These are phyloP conservation scores for Ammospiza caudacuta DNA, from an alignment of 2,113 vertebrate species.

Conservation along the genomic window DNA sequence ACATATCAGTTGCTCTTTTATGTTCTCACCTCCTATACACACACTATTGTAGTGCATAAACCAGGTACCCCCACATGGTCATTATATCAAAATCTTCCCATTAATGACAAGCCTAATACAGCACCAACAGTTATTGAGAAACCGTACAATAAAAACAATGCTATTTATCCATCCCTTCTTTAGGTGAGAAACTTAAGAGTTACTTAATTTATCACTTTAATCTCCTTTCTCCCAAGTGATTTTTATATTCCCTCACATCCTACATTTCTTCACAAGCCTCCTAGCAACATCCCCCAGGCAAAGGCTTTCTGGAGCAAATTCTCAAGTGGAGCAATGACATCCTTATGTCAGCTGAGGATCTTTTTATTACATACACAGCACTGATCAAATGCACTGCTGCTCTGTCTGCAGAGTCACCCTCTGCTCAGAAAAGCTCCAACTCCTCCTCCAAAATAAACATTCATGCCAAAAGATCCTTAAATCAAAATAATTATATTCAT, in stretches of 20 bases:
- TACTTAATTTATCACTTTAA: not conserved
- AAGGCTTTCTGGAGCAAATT: not conserved
- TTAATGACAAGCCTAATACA: not conserved
- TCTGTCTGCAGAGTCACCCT: not conserved
- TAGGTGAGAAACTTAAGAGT: not conserved
- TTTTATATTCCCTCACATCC: not conserved
- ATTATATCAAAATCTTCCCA: not conserved
- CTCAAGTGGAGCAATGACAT: not conserved
- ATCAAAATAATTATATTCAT: not conserved
- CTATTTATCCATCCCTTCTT: not conserved
- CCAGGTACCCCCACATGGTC: not conserved
- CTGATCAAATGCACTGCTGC: not conserved
- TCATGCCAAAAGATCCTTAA: not conserved
- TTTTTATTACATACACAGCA: not conserved
- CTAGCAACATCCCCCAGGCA: not conserved
- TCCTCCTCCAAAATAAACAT: not conserved
- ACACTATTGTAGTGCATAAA: not conserved
- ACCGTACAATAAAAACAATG: not conserved
- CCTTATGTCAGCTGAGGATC: not conserved
- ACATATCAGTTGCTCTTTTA: conserved; percentile 4
- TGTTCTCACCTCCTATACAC: not conserved
- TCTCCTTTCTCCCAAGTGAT: not conserved
- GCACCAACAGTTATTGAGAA: not conserved
- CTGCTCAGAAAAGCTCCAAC: not conserved
- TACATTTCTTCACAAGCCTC: not conserved